Evolutionary conservation across 2,888 invertebrate genomes (phyloP), one percentile per base, ranked within the genome.

Genomic region (Aleiodes leptofemur): DNA sequence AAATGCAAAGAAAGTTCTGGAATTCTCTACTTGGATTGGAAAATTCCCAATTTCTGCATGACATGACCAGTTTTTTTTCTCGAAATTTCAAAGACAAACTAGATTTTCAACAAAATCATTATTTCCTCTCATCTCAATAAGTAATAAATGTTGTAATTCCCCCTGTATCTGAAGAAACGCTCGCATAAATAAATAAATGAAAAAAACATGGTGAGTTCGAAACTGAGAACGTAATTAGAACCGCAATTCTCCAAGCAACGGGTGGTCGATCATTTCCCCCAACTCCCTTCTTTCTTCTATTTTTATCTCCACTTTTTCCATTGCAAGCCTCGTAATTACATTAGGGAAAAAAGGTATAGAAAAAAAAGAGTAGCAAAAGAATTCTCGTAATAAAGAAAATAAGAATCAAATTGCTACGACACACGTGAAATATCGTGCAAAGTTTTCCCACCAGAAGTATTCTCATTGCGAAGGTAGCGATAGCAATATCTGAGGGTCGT

Each of bases 261-360:
- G 77, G 73, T 50, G 61, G 76, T 31, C 76, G 72, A 50, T 78
- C 82, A n/a, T 80, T 79, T 76, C 78, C 48, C 64, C 55, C 34
- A 29, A 34, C 51, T 69, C 66, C 23, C 51, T 55, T 53, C 55
- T n/a, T 66, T 73, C 56, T 29, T 48, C 51, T n/a, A 31, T 56
- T 43, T 74, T 29, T 56, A 61, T 53, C 34, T 14, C 23, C 23
- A 57, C 61, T 53, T 70, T 38, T 29, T 53, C 56, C 50, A 69
- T 53, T 7, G 53, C 53, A 23, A 38, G 34, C 43, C 70, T 29
- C 56, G 70, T 74, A 74, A 74, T 74, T 74, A 50, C 56, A 38
- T 57, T 56, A 61, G 70, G 56, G 50, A 66, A 31, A 34, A 43
- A 23, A 13, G 23, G 23, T 2, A 23, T 23, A 56, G 50, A 66